A percentile compares a stretch with the other conserved stretches of the same genome.
phyloP scores from a whole-genome alignment of 2,888 invertebrate genomes.

The Tupiocoris notatus region DNA sequence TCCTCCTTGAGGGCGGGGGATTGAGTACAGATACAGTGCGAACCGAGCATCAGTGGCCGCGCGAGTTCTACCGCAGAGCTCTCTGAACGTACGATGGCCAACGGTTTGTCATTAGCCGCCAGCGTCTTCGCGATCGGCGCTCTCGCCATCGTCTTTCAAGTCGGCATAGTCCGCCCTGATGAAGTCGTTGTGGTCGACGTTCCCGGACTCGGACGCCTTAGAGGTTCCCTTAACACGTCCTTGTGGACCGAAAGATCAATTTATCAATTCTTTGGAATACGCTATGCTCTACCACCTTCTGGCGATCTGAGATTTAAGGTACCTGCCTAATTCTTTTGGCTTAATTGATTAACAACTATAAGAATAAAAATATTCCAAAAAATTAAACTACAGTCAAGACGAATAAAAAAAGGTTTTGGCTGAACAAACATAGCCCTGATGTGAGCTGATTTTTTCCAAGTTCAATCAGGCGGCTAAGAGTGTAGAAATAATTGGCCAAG shows the following conservation, averaged over 20 bases:
- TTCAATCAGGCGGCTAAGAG: too few species aligned
- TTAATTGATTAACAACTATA: too few species aligned
- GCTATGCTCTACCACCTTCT: slow-evolving; percentile 51
- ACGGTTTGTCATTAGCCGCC: not conserved
- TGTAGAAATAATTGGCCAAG: too few species aligned
- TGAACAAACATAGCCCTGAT: not conserved
- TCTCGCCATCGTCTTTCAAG: slow-evolving; percentile 20
- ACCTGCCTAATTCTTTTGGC: too few species aligned
- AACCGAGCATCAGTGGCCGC: slow-evolving; percentile 15
- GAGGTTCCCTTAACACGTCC: slow-evolving; percentile 49
- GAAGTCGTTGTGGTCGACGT: slow-evolving; percentile 43
- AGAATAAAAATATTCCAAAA: too few species aligned
- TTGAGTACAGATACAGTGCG: slow-evolving; percentile 13
- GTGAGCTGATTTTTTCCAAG: not conserved
- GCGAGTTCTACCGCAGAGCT: not conserved
- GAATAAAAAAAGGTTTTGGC: not conserved
- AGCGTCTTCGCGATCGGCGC: not conserved
- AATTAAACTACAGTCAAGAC: too few species aligned
- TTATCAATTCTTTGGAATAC: slow-evolving; percentile 51
- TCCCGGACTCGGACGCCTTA: slow-evolving; percentile 48
- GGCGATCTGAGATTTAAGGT: slow-evolving; percentile 51
- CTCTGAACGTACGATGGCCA: not conserved
- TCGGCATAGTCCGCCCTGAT: slow-evolving; percentile 8
- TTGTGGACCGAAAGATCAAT: slow-evolving; percentile 50
- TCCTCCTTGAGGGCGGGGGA: slow-evolving; percentile 4